phyloP scores from a whole-genome alignment of 2,888 invertebrate genomes.

The Spatulosminthurus flaviceps region DNA sequence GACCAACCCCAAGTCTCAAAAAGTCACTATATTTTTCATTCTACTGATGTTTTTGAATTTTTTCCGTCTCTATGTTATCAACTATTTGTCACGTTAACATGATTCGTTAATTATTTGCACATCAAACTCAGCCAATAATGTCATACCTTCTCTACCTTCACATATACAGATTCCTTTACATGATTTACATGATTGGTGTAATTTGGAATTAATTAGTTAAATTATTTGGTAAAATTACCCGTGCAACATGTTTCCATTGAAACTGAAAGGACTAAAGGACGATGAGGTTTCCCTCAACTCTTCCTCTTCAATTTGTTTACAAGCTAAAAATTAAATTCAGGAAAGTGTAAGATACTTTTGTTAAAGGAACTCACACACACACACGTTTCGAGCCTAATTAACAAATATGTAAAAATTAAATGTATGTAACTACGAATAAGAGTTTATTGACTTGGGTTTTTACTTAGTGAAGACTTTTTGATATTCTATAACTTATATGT shows the following conservation, averaged over 20 bases:
- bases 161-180: too few relatives aligned
- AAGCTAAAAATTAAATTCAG: not conserved
- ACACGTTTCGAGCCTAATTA: too few relatives aligned
- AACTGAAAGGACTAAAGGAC: not conserved
- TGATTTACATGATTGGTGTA: too few relatives aligned
- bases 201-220: too few relatives aligned
- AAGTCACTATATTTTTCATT: not conserved
- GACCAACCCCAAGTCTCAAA: slow-evolving; percentile 21
- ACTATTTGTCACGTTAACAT: not conserved
- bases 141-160: too few relatives aligned
- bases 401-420: not conserved
- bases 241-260: too few relatives aligned
- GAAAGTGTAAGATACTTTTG: not conserved
- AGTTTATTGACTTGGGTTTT: slow-evolving; percentile 11
- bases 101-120: slow-evolving; percentile 11
- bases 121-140: not conserved
- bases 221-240: too few relatives aligned
- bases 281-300: not conserved
- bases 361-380: too few relatives aligned
- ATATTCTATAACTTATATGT: too few relatives aligned
- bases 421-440: not conserved
- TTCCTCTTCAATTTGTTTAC: not conserved
- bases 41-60: not conserved
- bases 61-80: not conserved
- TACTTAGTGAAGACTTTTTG: too few relatives aligned